Evolutionary conservation across 2,797 vertebrate genomes (phyloP).

Genomic region (Ptychobarbus kaznakovi): DNA sequence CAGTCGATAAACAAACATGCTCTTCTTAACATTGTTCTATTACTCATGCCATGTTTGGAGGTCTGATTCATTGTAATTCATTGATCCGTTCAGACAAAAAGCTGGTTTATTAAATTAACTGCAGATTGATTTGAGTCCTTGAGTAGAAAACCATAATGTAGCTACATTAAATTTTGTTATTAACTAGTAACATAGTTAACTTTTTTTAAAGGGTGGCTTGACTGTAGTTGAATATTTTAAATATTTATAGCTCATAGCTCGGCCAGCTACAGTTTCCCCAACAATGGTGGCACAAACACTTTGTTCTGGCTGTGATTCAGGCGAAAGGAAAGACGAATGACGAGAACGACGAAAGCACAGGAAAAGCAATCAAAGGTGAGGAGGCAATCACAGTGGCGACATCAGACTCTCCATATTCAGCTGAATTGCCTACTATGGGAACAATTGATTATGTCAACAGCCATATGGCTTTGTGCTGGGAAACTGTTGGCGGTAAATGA

Average conservation of each 20-base stretch:
- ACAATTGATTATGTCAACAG: conserved; percentile 51
- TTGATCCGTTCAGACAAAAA: not conserved
- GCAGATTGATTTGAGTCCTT: not conserved
- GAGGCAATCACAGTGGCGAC: conserved; percentile 54
- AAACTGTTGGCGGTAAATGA: conserved; percentile 33
- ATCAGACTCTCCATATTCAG: conserved; percentile 47
- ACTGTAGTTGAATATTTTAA: not conserved
- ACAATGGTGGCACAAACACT: not conserved
- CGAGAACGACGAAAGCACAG: conserved; percentile 19
- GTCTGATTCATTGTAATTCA: not conserved
- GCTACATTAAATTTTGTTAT: not conserved
- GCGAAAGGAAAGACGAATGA: conserved; percentile 20
- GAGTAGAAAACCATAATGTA: not conserved
- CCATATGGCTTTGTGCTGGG: conserved; percentile 28
- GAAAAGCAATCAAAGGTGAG: conserved; percentile 55
- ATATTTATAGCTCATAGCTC: not conserved
- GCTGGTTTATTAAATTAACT: not conserved
- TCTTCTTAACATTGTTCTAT: not conserved
- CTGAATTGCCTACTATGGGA: conserved; percentile 52
- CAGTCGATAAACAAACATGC: not conserved
- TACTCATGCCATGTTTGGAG: not conserved
- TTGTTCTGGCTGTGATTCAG: conserved; percentile 31
- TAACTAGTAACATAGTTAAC: not conserved
- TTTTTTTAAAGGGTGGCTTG: not conserved
- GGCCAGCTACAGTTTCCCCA: not conserved